Evolutionary conservation across 1,140 invertebrate species (phyloP).

Genomic region (Papilio xuthus): DNA sequence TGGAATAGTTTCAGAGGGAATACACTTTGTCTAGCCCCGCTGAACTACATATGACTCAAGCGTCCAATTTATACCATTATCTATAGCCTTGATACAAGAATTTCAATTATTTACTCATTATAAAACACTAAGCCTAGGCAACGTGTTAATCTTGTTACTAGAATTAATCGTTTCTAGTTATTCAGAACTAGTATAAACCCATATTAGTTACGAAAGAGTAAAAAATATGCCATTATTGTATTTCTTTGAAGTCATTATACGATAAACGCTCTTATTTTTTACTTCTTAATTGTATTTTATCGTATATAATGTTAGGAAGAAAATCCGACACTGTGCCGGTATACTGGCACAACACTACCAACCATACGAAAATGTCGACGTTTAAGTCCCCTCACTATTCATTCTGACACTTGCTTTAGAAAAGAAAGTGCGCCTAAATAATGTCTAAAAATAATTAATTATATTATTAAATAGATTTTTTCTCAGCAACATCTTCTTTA

Average conservation of each 20-base stretch:
- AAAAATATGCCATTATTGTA: neutral
- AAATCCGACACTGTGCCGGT: no score
- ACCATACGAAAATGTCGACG: no score
- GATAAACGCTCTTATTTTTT: neutral
- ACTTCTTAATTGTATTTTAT: neutral
- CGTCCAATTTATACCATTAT: neutral
- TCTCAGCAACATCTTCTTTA: no score
- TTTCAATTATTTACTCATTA: neutral
- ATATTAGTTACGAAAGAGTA: conserved; percentile 2
- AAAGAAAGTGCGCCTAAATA: no score
- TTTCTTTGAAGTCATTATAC: neutral
- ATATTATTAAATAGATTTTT: no score
- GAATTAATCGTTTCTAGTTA: neutral
- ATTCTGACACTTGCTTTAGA: no score
- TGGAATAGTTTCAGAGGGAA: no score
- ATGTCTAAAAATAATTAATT: no score
- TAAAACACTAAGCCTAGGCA: conserved; percentile 13
- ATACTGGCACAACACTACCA: no score
- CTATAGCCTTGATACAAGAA: neutral
- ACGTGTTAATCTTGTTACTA: conserved; percentile 13
- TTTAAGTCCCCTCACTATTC: no score
- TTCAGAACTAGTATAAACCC: conserved; percentile 9
- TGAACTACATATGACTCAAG: neutral
- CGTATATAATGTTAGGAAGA: no score
- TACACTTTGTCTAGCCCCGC: no score